These are phyloP conservation scores for Pseudochaenichthys georgianus DNA, from an alignment of 2,797 vertebrate genomes.

Conservation along the genomic window DNA sequence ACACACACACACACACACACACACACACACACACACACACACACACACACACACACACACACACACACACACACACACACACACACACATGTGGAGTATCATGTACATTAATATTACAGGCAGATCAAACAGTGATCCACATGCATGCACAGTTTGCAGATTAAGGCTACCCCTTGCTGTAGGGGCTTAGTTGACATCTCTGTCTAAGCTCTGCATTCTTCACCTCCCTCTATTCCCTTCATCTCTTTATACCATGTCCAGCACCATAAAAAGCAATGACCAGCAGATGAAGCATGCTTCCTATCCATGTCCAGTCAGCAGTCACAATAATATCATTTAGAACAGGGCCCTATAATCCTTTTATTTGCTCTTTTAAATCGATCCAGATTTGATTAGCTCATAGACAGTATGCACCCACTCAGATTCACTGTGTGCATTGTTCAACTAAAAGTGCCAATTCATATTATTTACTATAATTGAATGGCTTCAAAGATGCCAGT, in stretches of 20 bases:
- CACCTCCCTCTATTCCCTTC: slow-evolving; percentile 53
- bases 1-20: no score
- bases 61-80: not conserved
- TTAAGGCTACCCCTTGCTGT: slow-evolving; percentile 68
- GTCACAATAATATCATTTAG: slow-evolving; percentile 23
- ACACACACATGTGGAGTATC: slow-evolving; percentile 26
- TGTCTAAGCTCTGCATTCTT: slow-evolving; percentile 72
- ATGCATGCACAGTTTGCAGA: slow-evolving; percentile 74
- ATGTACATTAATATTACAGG: slow-evolving; percentile 51
- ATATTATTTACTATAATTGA: not conserved
- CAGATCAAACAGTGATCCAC: slow-evolving; percentile 69
- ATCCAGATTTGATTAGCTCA: not conserved
- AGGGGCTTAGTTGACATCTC: slow-evolving; percentile 71
- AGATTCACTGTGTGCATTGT: not conserved
- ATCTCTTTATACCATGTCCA: slow-evolving; percentile 54
- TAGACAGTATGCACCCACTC: not conserved
- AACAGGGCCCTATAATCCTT: not conserved
- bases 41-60: not conserved
- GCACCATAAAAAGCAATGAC: slow-evolving; percentile 76
- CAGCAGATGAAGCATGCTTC: slow-evolving; percentile 25
- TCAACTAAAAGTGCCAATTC: not conserved
- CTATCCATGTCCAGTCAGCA: slow-evolving; percentile 24
- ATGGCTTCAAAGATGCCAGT: not conserved
- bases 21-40: no score
- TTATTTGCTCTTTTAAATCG: not conserved